phyloP scores from a whole-genome alignment of 2,113 vertebrate species.

The Panurus biarmicus region DNA sequence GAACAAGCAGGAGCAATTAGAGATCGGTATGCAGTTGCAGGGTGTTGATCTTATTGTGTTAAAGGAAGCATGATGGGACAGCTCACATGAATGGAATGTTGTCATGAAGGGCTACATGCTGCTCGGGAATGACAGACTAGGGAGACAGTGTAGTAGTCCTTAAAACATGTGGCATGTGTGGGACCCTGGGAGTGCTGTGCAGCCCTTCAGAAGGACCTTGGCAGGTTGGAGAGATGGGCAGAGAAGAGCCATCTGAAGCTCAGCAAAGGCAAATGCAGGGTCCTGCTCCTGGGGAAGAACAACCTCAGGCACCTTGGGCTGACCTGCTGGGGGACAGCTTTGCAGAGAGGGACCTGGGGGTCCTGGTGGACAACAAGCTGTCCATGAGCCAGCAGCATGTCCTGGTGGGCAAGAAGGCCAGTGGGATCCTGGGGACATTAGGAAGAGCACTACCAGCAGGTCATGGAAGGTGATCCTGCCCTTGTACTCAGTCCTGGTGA shows the following conservation, averaged over 20 bases:
- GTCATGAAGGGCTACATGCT: not conserved
- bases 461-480: fast-evolving
- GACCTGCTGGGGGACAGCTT: not conserved
- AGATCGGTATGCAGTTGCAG: not conserved
- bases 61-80: not conserved
- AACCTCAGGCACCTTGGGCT: not conserved
- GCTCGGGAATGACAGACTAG: not conserved
- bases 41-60: not conserved
- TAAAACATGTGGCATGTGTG: not conserved
- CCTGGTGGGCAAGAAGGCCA: not conserved
- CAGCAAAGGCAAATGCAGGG: not conserved
- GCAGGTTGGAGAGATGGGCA: not conserved
- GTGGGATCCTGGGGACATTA: fast-evolving
- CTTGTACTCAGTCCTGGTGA: fast-evolving
- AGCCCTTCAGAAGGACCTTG: not conserved
- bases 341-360: not conserved
- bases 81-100: not conserved
- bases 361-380: not conserved
- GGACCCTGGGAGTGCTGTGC: not conserved
- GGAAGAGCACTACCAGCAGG: not conserved
- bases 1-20: not conserved
- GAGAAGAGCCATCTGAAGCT: not conserved
- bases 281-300: not conserved
- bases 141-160: not conserved
- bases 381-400: not conserved